Evolutionary conservation across 2,888 invertebrate species (phyloP).

Genomic region (Napeogenes inachia): DNA sequence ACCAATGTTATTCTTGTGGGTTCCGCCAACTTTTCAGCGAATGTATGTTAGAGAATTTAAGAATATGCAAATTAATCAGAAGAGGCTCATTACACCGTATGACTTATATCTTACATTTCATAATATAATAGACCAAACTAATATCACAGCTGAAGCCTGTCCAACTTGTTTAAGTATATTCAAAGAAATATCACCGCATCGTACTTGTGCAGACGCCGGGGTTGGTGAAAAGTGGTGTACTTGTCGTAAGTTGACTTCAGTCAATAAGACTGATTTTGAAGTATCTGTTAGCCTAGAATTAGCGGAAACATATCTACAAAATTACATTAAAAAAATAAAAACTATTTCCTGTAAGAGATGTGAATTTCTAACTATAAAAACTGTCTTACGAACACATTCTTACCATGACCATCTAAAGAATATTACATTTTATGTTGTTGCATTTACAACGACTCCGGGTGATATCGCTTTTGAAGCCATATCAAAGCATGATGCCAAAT

Average conservation of each 20-base stretch:
- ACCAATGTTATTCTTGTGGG: conserved; percentile 83
- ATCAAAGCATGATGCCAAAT: conserved; percentile 50
- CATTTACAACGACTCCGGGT: conserved; percentile 80
- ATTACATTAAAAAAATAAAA: conserved; percentile 36
- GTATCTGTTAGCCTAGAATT: conserved; percentile 57
- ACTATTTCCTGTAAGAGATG: conserved; percentile 63
- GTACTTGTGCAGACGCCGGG: conserved; percentile 81
- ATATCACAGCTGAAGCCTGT: conserved; percentile 72
- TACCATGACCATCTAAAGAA: conserved; percentile 39
- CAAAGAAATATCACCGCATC: conserved; percentile 68
- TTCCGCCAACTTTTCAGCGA: conserved; percentile 79
- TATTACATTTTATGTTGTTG: conserved; percentile 74
- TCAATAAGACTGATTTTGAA: conserved; percentile 50
- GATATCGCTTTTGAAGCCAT: conserved; percentile 82
- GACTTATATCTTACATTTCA: conserved; percentile 84
- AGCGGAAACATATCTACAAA: conserved; percentile 50
- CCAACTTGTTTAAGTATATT: conserved; percentile 80
- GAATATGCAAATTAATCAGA: conserved; percentile 79
- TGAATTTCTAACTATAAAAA: conserved; percentile 65
- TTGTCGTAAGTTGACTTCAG: conserved; percentile 75
- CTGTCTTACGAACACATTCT: conserved; percentile 60
- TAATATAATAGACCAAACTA: conserved; percentile 70
- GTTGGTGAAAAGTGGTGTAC: conserved; percentile 86
- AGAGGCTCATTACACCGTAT: conserved; percentile 84
- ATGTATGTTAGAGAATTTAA: conserved; percentile 72